Evolutionary conservation across 2,797 vertebrate genomes (phyloP), one percentile per base, ranked within the genome.

Genomic region (Poeciliopsis paucimaculata): DNA sequence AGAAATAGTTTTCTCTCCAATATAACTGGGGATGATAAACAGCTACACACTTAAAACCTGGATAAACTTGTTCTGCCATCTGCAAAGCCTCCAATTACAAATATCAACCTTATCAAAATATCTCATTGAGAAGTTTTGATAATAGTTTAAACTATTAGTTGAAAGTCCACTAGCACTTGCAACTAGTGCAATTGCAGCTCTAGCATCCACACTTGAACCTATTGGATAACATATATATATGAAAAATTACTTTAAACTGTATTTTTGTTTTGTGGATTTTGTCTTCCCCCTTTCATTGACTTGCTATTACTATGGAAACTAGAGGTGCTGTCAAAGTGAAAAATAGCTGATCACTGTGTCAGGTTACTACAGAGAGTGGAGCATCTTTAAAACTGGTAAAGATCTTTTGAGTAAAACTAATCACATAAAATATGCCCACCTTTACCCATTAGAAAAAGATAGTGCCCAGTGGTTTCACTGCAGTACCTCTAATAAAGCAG

Each of bases 311-410:
- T 68, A 72, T 77, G n/a, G 43, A 45, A 11, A 75, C 62, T 47
- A 77, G 31, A 51, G 43, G 5, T 70, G 9, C 72, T 70, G 34
- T 49, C 26, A 75, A 62, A 72, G 28, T 53, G 36, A 60, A 75
- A n/a, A 64, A 20, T 36, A 34, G 16, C 2, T 31, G 6, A 34
- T 62, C 57, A 60, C 43, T 23, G 49, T 60, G 72, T 41, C n/a
- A 36, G n/a, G 36, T 49, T 7, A 13, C 26, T 39, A 46, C 12
- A 39, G 1, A 36, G 66, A 75, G 0, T 26, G 55, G 23, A 20
- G 20, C 51, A 26, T 18, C 43, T 47, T 39, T 10, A 47, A 11
- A 71, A 7, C 13, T n/a, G 39, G 13, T 28, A 57, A 6, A 23
- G 13, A 20, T 43, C 5, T 43, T 43, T 53, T 64, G 45, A 26